Percentiles rank a stretch among this genome's conserved stretches.
phyloP scores from a whole-genome alignment of 2,888 invertebrate genomes.

The Thereva nobilitata region DNA sequence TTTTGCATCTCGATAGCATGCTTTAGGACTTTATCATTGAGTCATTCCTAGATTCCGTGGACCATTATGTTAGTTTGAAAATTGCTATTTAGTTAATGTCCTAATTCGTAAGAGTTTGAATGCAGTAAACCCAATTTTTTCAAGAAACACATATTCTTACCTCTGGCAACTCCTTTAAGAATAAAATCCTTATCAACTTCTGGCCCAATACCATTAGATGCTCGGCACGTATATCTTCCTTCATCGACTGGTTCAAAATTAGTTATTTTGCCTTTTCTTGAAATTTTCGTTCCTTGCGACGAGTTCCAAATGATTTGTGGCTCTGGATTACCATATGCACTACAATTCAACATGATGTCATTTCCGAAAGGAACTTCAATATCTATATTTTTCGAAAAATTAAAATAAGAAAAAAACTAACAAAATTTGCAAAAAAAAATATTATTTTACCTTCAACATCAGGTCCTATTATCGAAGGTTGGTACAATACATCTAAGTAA shows the following conservation, averaged over 20 bases:
- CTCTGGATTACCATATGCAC: conserved; percentile 34
- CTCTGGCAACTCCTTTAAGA: conserved; percentile 30
- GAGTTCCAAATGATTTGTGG: conserved; percentile 33
- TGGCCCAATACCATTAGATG: conserved; percentile 41
- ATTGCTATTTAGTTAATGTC: too few relatives aligned
- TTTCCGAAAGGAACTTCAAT: conserved; percentile 23
- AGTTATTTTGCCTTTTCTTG: conserved; percentile 31
- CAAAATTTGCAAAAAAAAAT: not conserved
- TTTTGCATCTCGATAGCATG: too few relatives aligned
- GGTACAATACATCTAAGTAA: conserved; percentile 36
- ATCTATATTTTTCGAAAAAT: not conserved
- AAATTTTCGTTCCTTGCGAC: not conserved
- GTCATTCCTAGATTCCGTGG: too few relatives aligned
- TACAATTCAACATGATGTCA: conserved; percentile 29
- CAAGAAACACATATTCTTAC: conserved; percentile 24
- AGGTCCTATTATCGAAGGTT: conserved; percentile 27
- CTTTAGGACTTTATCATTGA: too few relatives aligned
- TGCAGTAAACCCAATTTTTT: not conserved
- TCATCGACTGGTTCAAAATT: conserved; percentile 43
- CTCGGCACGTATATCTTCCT: conserved; percentile 48
- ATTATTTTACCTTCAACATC: conserved; percentile 19
- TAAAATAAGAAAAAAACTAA: not conserved
- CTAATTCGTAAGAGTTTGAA: not conserved
- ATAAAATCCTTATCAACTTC: conserved; percentile 26
- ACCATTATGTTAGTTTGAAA: too few relatives aligned